Evolutionary conservation across 2,888 invertebrate species (phyloP), one percentile per base, ranked within the genome.

Genomic region (Tricholauxania praeusta): DNA sequence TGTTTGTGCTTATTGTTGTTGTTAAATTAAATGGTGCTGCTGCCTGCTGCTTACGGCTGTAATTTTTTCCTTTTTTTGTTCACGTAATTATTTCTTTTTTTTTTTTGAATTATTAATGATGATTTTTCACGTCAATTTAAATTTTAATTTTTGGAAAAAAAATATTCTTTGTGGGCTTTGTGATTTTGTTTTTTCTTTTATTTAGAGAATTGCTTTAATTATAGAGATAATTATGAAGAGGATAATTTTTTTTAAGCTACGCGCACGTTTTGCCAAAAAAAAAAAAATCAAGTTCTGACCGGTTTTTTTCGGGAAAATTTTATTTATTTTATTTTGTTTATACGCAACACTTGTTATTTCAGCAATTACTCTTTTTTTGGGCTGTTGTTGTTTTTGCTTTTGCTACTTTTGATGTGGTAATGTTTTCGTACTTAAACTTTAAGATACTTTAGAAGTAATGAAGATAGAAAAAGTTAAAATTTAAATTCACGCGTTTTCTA

Each of bases 291-390:
- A 28, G 57, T 72, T 55, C 10, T 28, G 52, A 39, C 74, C 74
- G 71, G 57, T 72, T 64, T 49, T 71, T 66, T 75, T 70, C n/a
- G 59, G 72, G 47, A 78, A 77, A 78, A 79, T 78, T 77, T 76
- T 64, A 49, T 62, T 48, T 62, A 17, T 72, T 70, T 67, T 71
- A 65, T 77, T 78, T 74, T 69, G 60, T 72, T 76, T 39, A 68
- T 73, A 73, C 66, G 39, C 39, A 39, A 39, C 39, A 10, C 39
- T 39, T 39, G 39, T 39, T 39, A 39, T 39, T 39, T 39, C 7
- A 39, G 39, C 39, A 39, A 10, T 39, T 10, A 39, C 39, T 39
- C 39, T 39, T 39, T 39, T 39, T 10, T 39, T 39, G 4, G 28
- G 28, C 28, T 28, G 28, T 28, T 39, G 39, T 39, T 39, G 39